These are phyloP conservation scores for Drosophila tristis DNA, from an alignment of 1,140 invertebrate genomes.

Conservation along the genomic window DNA sequence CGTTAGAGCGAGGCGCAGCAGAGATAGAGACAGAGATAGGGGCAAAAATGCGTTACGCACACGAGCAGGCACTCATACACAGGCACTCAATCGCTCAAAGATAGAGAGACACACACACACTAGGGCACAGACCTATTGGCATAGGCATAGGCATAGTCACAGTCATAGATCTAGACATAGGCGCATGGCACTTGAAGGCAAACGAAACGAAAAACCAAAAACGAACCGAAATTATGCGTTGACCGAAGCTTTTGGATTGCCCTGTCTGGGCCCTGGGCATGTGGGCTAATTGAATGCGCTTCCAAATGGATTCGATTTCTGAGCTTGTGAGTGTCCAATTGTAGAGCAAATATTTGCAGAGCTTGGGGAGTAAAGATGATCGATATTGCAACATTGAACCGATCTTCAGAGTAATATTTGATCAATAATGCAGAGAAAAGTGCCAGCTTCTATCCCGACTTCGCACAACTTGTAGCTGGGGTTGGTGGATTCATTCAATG, in stretches of 20 bases:
- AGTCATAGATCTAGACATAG: conserved; percentile 27
- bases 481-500: neutral
- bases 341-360: too few species aligned
- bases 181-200: conserved; percentile 58
- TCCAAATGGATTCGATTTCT: conserved; percentile 1
- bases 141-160: neutral
- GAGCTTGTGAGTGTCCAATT: neutral
- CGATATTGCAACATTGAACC: neutral
- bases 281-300: conserved; percentile 46
- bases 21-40: conserved; percentile 26
- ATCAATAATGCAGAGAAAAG: neutral
- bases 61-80: conserved; percentile 43
- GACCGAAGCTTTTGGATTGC: conserved; percentile 25
- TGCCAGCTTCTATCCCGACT: too few species aligned
- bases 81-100: conserved; percentile 14
- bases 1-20: conserved; percentile 59
- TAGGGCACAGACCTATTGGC: neutral
- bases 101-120: conserved; percentile 9
- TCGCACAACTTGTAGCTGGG: neutral
- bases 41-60: conserved; percentile 75
- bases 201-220: conserved; percentile 9
- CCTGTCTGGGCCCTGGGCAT: conserved; percentile 7
- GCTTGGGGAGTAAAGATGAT: neutral
- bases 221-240: conserved; percentile 45
- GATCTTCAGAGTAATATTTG: neutral